Evolutionary conservation across 2,888 invertebrate genomes (phyloP).

Genomic region (Heliconius aoede): DNA sequence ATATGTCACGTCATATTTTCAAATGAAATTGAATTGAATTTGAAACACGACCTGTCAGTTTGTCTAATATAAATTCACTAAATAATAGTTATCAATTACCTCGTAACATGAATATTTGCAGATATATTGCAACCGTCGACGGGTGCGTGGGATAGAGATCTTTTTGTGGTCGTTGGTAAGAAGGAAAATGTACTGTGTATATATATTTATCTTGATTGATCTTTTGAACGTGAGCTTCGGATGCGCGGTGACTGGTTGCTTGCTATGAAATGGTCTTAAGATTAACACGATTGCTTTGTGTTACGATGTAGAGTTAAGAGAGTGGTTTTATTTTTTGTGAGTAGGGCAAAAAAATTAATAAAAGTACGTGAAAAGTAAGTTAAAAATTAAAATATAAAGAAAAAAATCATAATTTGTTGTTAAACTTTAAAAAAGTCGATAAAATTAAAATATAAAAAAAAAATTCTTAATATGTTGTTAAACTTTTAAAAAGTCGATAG

Average conservation of each 20-base stretch:
- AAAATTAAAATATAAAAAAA: neutral
- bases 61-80: conserved; percentile 78
- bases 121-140: conserved; percentile 59
- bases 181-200: conserved; percentile 68
- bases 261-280: conserved; percentile 53
- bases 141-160: conserved; percentile 69
- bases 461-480: neutral
- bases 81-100: conserved; percentile 80
- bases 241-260: conserved; percentile 33
- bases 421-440: too few relatives aligned
- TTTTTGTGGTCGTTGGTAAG: conserved; percentile 68
- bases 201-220: conserved; percentile 62
- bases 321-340: neutral
- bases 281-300: conserved; percentile 61
- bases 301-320: conserved; percentile 62
- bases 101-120: conserved; percentile 66
- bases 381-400: too few relatives aligned
- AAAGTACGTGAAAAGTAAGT: too few relatives aligned
- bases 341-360: neutral
- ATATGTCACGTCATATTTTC: conserved; percentile 64
- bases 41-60: conserved; percentile 70
- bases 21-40: conserved; percentile 70
- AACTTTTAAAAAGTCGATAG: neutral
- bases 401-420: neutral
- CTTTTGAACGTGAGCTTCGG: conserved; percentile 64